Conservation (phyloP, 2,113 vertebrate genomes). For the Nicator chloris region DNA sequence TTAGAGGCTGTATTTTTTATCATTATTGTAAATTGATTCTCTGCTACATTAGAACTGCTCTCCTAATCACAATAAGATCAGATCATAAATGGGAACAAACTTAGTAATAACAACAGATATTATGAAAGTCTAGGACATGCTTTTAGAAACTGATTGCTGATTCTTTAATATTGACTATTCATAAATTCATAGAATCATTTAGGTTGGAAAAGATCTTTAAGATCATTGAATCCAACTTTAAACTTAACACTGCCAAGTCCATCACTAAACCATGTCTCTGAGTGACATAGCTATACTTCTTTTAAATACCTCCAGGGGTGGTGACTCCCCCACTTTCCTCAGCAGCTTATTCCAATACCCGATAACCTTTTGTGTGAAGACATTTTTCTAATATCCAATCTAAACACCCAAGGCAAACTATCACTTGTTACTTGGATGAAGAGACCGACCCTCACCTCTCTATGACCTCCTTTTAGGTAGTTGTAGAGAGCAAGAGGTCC, state of each 20-base stretch:
- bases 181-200: not conserved
- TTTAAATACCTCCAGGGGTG: not conserved
- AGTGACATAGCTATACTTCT: not conserved
- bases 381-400: not conserved
- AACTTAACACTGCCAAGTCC: not conserved
- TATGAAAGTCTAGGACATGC: not conserved
- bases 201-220: not conserved
- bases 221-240: not conserved
- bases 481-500: not conserved
- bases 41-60: not conserved
- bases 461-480: not conserved
- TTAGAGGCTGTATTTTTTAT: not conserved
- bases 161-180: not conserved
- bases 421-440: not conserved
- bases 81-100: not conserved
- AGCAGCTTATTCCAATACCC: not conserved
- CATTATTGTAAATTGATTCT: not conserved
- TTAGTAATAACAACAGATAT: not conserved
- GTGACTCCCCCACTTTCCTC: not conserved
- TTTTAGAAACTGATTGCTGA: not conserved
- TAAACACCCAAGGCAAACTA: not conserved
- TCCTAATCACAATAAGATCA: not conserved
- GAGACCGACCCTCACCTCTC: accelerated
- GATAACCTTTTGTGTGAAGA: not conserved
- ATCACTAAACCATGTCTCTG: not conserved